Conservation (phyloP, 2,797 vertebrate genomes). For the Melanotaenia pygmaea region DNA sequence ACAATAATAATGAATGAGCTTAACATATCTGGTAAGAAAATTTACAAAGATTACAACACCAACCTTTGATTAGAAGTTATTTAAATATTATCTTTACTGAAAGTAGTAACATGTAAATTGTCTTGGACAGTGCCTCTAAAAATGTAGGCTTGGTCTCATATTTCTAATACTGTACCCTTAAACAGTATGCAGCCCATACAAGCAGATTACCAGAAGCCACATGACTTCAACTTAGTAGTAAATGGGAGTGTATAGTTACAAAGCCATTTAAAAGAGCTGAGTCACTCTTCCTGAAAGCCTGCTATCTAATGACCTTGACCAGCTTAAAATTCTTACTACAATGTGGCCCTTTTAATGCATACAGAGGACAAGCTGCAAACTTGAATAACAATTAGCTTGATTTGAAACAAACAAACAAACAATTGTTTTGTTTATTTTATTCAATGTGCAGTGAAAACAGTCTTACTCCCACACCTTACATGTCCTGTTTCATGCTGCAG, state of each 20-base stretch:
- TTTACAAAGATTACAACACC: neutral
- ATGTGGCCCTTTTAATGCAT: neutral
- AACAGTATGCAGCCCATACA: neutral
- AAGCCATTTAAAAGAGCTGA: slow-evolving; percentile 38
- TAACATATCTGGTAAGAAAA: neutral
- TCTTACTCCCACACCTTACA: neutral
- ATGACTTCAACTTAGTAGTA: slow-evolving; percentile 47
- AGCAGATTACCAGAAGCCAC: slow-evolving; percentile 58
- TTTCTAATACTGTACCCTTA: slow-evolving; percentile 2
- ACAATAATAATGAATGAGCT: neutral
- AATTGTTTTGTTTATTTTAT: neutral
- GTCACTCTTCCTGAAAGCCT: slow-evolving; percentile 42
- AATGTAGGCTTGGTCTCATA: neutral
- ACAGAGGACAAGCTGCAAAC: slow-evolving; percentile 10
- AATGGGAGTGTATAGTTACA: slow-evolving; percentile 7
- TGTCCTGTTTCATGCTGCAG: neutral
- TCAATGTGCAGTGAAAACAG: neutral
- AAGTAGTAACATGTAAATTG: neutral
- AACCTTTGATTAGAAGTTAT: neutral
- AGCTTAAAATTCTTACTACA: neutral
- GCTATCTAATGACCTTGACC: neutral
- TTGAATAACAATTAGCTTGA: neutral
- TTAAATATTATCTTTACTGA: neutral
- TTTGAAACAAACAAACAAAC: neutral
- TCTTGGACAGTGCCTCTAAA: neutral